Evolutionary conservation across 2,113 vertebrate genomes (phyloP), one percentile per base, ranked within the genome.

Genomic region (Spheniscus mendiculus): DNA sequence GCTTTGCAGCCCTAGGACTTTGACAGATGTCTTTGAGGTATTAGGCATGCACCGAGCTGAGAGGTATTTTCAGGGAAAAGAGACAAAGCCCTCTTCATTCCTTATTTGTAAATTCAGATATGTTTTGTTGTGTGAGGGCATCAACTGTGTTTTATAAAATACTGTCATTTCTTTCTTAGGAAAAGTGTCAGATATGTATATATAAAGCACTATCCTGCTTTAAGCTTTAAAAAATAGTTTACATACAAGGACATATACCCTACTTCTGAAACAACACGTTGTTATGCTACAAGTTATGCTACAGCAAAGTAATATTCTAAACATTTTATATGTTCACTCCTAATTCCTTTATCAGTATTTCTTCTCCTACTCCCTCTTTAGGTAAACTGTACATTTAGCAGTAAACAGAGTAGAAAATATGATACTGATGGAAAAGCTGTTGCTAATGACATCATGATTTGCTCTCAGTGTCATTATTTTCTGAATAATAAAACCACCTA

Each of bases 401-500:
- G 89, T 96, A 98, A 98, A 97, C 79, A 97, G 94, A 92, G 83
- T 91, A 97, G 93, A 98, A 98, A 98, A 98, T 96, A 96, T 79
- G 70, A 96, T 96, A 71, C 62, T 82, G 59, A 93, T 95, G 86
- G 59, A 87, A 95, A 96, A 96, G 61, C 55, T 91, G 10, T 95
- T 97, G 61, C 36, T 98, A 97, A 97, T 95, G 82, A 95, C 65
- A 90, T 76, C 65, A 90, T 76, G 52, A 97, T 94, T 97, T 96
- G 9, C 47, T 96, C 69, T 69, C 84, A 92, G 40, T 94, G 63
- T 96, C 87, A 97, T 97, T 97, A 97, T 96, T 97, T 95, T 96
- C 52, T 96, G 92, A 97, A 97, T 97, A 97, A 97, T 96, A 97
- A 98, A 77, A 90, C 92, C 93, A 98, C 52, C 25, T 96, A 97